Evolutionary conservation across 1,140 invertebrate genomes (phyloP), one percentile per base, ranked within the genome.

Genomic region (Lepidurus apus): DNA sequence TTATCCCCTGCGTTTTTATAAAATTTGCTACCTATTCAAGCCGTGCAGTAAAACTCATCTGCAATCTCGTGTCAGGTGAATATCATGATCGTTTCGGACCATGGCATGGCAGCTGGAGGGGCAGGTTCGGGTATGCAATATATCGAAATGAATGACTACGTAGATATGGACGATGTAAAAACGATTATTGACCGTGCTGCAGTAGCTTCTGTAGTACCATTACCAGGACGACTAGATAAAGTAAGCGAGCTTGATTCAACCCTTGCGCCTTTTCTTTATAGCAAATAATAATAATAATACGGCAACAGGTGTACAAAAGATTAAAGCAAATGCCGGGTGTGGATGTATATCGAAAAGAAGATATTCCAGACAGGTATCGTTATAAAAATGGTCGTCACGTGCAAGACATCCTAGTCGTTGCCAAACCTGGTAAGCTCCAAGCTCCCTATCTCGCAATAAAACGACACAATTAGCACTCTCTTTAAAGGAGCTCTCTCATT

Each of bases 351-450:
- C 80, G 79, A 74, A 81, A 81, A 47, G 81, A 83, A 10, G 83
- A 85, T 7, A 83, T 86, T 74, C 84, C 85, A 8, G 82, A 84
- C 10, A 44, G 82, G n/a, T 85, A 82, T 79, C 84, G 85, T 79
- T 85, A 82, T 80, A 82, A 81, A 77, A 80, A 84, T 24, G 81
- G 83, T 53, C 77, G 79, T 21, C 73, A 82, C 34, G 82, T 81
- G 34, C 82, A 82, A 75, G 82, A 83, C 17, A 80, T 83, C 77
- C 78, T 83, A n/a, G 79, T 83, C 21, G 82, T 83, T 17, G 82
- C 82, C 7, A 81, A 83, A 53, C 75, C 42, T 73, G 81, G 80
- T 77, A 73, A 42, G 43, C 17, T 44, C 1, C 74, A 65, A 75
- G 42, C 65, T 76, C n/a, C 17, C 5, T 21, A 10, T 7, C 65